Base-by-base conservation (phyloP, 2,113 vertebrate genomes). In the Podarcis muralis region DNA sequence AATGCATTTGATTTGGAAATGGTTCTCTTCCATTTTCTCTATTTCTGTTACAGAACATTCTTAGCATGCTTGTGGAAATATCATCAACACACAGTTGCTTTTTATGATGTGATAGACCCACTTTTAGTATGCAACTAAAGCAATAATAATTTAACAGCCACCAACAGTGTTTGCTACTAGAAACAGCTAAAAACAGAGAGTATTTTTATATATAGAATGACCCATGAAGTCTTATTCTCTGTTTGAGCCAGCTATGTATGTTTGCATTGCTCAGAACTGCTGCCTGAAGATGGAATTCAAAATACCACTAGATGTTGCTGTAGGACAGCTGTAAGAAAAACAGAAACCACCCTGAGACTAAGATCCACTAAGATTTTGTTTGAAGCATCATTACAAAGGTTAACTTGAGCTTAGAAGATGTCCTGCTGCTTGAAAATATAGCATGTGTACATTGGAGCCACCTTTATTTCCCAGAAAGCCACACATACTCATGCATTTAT, bases 291-390 rank as follows among this genome's bases (percentile, higher is more conserved):
- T 90, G 84, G 75, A 74, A 92, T 48, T 30, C 69, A 13, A 7
- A 37, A 1, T 78, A 71, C 97, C 97, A 97, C 96, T 97, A 97
- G 97, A 93, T 97, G 97, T 57, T 95, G 97, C 97, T 97, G 89
- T 97, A 97, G 97, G 95, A 97, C 95, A 97, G 78, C 1, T 2
- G 79, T 95, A 95, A 89, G 27, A 74, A 77, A 76, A 83, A 86
- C 62, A 78, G 27, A 84, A 40, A 5, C 71, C 62, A 7, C 27
- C 22, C n/a, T n/a, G n/a, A n/a, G n/a, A n/a, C n/a, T n/a, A n/a
- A n/a, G n/a, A n/a, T n/a, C 84, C 78, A 48, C 77, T 88, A 84
- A 92, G 90, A 94, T 92, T 95, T 95, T 62, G 90, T 94, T 84
- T 69, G 25, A 78, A 90, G 87, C 93, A 96, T 93, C 92, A 95